phyloP scores from a whole-genome alignment of 64 coral and sea anemone genomes.

The Cladopsammia gracilis region DNA sequence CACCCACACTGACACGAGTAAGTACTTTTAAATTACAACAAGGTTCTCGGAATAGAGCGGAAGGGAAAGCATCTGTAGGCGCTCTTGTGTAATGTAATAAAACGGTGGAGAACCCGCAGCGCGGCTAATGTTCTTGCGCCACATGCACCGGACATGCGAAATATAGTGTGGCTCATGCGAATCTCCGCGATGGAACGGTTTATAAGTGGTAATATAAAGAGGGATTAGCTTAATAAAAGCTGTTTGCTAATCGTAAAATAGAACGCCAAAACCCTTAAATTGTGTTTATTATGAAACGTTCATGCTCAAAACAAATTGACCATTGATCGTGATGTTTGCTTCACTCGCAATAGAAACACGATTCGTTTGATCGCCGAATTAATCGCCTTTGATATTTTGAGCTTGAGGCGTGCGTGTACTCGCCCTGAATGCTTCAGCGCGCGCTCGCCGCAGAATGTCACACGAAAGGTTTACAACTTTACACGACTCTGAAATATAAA shows the following conservation, averaged over 20 bases:
- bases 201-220: slow-evolving; percentile 50
- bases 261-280: slow-evolving; percentile 21
- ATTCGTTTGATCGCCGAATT: background rate
- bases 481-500: slow-evolving; percentile 31
- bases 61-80: slow-evolving; percentile 9
- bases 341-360: background rate
- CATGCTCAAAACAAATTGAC: background rate
- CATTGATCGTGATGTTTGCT: slow-evolving; percentile 22
- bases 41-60: background rate
- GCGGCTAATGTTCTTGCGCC: slow-evolving; percentile 5
- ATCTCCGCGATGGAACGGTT: slow-evolving; percentile 31
- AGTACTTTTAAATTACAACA: slow-evolving; percentile 43
- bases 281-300: background rate
- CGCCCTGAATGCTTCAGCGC: background rate
- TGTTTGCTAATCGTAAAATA: slow-evolving; percentile 45
- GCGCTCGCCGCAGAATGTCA: slow-evolving; percentile 2
- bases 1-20: slow-evolving; percentile 40
- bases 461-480: slow-evolving; percentile 9
- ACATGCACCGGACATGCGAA: background rate
- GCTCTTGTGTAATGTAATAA: slow-evolving; percentile 4
- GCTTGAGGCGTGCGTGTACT: background rate
- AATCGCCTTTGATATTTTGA: background rate
- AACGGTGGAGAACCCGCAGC: slow-evolving; percentile 9
- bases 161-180: background rate
- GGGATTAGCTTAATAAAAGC: slow-evolving; percentile 41